phyloP scores from a whole-genome alignment of 1,140 invertebrate genomes.

The Brachionus rubens region DNA sequence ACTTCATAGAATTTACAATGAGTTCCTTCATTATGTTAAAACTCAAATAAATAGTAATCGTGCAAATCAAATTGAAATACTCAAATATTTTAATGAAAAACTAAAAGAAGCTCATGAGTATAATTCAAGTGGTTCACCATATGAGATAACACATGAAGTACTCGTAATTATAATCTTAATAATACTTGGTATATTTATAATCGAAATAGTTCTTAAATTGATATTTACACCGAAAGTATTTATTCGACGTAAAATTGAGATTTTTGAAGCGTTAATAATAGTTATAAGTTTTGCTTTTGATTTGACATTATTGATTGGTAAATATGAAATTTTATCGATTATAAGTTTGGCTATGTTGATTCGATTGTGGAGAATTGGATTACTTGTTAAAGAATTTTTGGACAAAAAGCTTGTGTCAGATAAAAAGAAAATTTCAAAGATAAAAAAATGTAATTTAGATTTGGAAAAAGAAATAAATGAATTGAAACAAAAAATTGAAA shows the following conservation, averaged over 20 bases:
- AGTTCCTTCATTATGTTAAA: neutral
- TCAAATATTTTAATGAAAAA: neutral
- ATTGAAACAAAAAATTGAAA: no score
- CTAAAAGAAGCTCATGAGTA: neutral
- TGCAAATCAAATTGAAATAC: neutral
- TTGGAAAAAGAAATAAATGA: no score
- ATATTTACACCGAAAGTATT: neutral
- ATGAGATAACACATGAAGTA: neutral
- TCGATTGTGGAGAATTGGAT: neutral
- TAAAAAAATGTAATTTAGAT: neutral
- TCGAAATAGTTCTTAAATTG: neutral
- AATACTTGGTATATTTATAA: neutral
- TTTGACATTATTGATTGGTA: neutral
- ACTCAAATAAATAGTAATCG: neutral
- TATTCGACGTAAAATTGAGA: neutral
- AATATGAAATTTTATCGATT: neutral
- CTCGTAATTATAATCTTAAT: neutral
- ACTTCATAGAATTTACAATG: neutral
- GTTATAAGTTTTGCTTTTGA: neutral
- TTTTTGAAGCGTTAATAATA: conserved; percentile 3
- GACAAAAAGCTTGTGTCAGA: neutral
- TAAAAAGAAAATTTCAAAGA: neutral
- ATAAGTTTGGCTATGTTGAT: neutral
- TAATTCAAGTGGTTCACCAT: neutral
- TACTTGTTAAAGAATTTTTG: neutral